Percentiles rank a stretch among this genome's conserved stretches.
These are phyloP conservation scores for Griposia aprilina DNA, from an alignment of 2,888 invertebrate genomes.

Conservation along the genomic window DNA sequence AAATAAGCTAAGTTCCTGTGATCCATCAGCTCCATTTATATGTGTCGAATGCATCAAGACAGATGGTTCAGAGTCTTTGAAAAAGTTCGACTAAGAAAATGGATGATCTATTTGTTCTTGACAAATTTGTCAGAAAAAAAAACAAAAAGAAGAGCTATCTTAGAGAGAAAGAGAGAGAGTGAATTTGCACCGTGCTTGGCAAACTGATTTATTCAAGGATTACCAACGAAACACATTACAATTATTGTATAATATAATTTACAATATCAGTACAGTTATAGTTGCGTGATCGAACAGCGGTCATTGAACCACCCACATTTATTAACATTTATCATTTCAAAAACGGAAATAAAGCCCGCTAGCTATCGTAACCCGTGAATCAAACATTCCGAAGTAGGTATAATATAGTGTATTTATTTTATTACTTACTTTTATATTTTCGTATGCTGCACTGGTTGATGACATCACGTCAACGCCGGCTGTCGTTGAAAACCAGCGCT, in stretches of 20 bases:
- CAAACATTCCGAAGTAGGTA: too few species aligned
- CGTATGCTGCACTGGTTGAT: too few species aligned
- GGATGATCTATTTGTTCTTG: neutral
- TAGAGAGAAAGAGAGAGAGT: neutral
- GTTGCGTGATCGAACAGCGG: neutral
- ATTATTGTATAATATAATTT: neutral
- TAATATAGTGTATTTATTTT: too few species aligned
- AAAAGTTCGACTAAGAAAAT: neutral
- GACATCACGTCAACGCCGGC: too few species aligned
- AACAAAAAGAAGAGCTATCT: neutral
- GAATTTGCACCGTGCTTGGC: neutral
- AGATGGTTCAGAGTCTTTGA: neutral
- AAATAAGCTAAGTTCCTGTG: neutral
- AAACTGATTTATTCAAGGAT: neutral
- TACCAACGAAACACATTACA: neutral
- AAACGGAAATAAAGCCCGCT: neutral
- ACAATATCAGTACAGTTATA: neutral
- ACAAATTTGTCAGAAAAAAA: neutral
- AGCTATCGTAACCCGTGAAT: neutral
- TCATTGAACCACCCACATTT: neutral
- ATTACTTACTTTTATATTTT: too few species aligned
- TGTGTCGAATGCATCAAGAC: slow-evolving; percentile 2
- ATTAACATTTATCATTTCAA: neutral
- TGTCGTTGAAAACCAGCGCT: too few species aligned
- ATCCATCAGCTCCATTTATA: neutral